These are phyloP conservation scores for Drosophila navojoa DNA, from an alignment of 1,140 invertebrate genomes.

Conservation along the genomic window DNA sequence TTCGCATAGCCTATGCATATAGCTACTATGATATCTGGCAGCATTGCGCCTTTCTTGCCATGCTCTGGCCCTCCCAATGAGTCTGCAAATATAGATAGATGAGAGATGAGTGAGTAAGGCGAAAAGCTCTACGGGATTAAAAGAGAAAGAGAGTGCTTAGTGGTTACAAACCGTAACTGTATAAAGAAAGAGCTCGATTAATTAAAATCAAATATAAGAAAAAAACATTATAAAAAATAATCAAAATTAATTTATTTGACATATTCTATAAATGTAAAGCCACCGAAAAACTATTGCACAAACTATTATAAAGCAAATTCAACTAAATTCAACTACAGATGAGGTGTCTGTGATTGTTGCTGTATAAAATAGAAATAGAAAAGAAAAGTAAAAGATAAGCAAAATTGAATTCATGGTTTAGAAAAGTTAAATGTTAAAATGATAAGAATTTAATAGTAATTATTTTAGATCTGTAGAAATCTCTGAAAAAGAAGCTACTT, in stretches of 20 bases:
- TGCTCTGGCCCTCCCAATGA: conserved; percentile 71
- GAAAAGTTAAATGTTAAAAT: conserved; percentile 30
- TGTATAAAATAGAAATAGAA: conserved; percentile 57
- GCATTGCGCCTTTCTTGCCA: conserved; percentile 77
- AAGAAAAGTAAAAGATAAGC: conserved; percentile 37
- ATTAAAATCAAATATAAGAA: conserved; percentile 13
- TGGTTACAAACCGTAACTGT: background rate
- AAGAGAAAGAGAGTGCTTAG: background rate
- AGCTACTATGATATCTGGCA: conserved; percentile 79
- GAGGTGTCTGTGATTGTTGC: conserved; percentile 59
- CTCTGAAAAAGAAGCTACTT: conserved; percentile 1
- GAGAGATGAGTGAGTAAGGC: conserved; percentile 68
- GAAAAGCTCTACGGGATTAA: conserved; percentile 23
- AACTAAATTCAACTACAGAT: conserved; percentile 57
- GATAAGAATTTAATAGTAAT: background rate
- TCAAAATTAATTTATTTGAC: conserved; percentile 2
- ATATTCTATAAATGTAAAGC: conserved; percentile 23
- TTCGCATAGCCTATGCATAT: conserved; percentile 50
- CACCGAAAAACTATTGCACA: conserved; percentile 7
- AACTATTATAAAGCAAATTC: conserved; percentile 13
- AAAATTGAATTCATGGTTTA: conserved; percentile 31
- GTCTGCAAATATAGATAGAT: conserved; percentile 80
- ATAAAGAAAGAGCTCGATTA: background rate
- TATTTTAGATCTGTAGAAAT: background rate
- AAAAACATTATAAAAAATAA: conserved; percentile 11